Evolutionary conservation across 2,113 vertebrate genomes (phyloP).

Genomic region (Mobula birostris): DNA sequence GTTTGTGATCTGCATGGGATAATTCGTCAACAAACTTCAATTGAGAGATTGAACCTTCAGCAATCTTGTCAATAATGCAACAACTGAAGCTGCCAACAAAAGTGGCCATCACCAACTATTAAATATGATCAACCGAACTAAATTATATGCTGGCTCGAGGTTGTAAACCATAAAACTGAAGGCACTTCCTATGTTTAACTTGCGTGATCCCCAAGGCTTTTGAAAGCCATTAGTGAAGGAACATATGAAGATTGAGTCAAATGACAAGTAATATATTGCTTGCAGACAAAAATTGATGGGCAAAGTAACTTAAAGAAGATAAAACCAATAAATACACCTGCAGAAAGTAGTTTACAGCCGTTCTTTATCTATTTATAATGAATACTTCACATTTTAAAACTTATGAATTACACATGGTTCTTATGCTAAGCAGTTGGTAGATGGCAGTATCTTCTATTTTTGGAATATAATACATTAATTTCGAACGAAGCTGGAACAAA

Average conservation of each 20-base stretch:
- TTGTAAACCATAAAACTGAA: slow-evolving; percentile 42
- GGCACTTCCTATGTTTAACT: slow-evolving; percentile 43
- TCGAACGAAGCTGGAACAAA: slow-evolving; percentile 39
- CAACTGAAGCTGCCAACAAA: slow-evolving; percentile 43
- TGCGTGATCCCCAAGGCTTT: slow-evolving; percentile 39
- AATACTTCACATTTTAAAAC: slow-evolving; percentile 11
- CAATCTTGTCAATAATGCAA: slow-evolving; percentile 45
- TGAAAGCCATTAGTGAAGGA: slow-evolving; percentile 41
- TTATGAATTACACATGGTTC: slow-evolving; percentile 14
- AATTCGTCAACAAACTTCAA: neutral
- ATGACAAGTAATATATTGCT: neutral
- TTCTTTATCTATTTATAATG: slow-evolving; percentile 10
- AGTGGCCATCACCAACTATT: slow-evolving; percentile 43
- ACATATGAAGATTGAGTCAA: neutral
- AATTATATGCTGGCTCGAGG: slow-evolving; percentile 38
- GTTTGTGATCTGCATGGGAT: neutral
- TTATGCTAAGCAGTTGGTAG: neutral
- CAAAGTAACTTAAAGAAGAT: slow-evolving; percentile 39
- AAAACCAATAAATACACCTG: slow-evolving; percentile 5
- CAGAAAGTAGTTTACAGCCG: neutral
- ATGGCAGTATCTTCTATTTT: slow-evolving; percentile 26
- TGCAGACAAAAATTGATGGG: slow-evolving; percentile 40
- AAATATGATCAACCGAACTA: slow-evolving; percentile 44
- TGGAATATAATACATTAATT: slow-evolving; percentile 44
- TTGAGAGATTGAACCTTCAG: neutral